Evolutionary conservation across 2,797 vertebrate species (phyloP).

Genomic region (Trachurus trachurus): DNA sequence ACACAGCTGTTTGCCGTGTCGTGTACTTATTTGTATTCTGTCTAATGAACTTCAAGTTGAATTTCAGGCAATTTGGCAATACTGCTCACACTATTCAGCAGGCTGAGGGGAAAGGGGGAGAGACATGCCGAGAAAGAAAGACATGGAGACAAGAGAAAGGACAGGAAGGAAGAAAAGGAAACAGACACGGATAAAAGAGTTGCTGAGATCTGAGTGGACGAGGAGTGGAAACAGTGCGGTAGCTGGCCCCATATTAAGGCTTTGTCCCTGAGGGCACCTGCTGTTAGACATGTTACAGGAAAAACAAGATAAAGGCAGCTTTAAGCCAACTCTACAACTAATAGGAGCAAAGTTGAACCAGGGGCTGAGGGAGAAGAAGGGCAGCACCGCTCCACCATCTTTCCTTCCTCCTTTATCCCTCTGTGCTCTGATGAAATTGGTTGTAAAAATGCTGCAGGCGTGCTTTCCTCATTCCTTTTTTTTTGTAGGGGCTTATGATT

Average conservation of each 20-base stretch:
- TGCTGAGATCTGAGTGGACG: not conserved
- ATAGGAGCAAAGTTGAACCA: constrained; percentile 40
- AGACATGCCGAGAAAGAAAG: not conserved
- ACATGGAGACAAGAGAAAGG: not conserved
- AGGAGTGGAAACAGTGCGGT: constrained; percentile 12
- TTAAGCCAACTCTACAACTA: constrained; percentile 28
- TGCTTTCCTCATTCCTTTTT: constrained; percentile 24
- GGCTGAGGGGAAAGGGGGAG: not conserved
- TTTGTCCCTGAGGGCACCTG: not conserved
- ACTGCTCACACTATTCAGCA: constrained; percentile 3
- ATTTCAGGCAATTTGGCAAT: constrained; percentile 24
- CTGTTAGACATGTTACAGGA: constrained; percentile 20
- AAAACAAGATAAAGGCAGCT: constrained; percentile 43
- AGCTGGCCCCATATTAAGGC: not conserved
- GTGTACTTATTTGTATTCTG: constrained; percentile 43
- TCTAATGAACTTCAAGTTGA: constrained; percentile 40
- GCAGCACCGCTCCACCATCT: constrained; percentile 19
- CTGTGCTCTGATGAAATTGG: constrained; percentile 68
- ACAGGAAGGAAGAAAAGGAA: not conserved
- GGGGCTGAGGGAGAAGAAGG: constrained; percentile 38
- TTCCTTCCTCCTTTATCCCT: constrained; percentile 46
- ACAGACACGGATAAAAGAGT: constrained; percentile 1
- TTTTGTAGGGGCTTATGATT: constrained; percentile 42
- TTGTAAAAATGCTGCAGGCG: constrained; percentile 68
- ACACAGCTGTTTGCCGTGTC: constrained; percentile 30